Evolutionary conservation across 1,140 invertebrate genomes (phyloP).

Genomic region (Xylocopa sonorina): DNA sequence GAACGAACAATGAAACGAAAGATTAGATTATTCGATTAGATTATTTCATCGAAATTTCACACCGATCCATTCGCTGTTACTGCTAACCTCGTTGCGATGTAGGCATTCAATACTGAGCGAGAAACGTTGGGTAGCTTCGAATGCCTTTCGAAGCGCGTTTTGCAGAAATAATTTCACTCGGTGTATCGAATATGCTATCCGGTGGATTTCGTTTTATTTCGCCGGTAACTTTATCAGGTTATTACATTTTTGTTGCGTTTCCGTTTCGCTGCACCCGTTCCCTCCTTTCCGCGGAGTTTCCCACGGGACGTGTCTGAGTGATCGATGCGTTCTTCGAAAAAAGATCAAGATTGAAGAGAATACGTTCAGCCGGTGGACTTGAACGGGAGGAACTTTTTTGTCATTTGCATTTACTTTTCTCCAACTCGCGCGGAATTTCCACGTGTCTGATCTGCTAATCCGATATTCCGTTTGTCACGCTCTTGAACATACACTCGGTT

Average conservation of each 20-base stretch:
- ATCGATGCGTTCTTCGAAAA: constrained; percentile 63
- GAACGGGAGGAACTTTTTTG: constrained; percentile 33
- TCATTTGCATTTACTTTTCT: constrained; percentile 44
- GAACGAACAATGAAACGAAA: too few species aligned
- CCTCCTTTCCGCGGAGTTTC: constrained; percentile 31
- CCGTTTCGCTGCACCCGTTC: constrained; percentile 18
- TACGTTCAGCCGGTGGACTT: constrained; percentile 40
- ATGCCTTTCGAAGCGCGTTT: too few species aligned
- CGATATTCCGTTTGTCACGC: not conserved
- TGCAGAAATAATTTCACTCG: not conserved
- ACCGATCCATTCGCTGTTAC: too few species aligned
- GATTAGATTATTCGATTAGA: too few species aligned
- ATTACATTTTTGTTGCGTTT: constrained; percentile 55
- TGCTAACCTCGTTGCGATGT: too few species aligned
- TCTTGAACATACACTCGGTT: not conserved
- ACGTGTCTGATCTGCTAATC: not conserved
- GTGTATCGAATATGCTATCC: not conserved
- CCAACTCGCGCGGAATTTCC: constrained; percentile 20
- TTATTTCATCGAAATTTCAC: too few species aligned
- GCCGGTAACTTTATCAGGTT: constrained; percentile 35
- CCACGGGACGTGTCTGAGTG: constrained; percentile 49
- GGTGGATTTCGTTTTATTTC: constrained; percentile 28
- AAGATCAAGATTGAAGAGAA: constrained; percentile 64
- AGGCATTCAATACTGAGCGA: too few species aligned
- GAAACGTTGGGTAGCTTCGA: too few species aligned